Evolutionary conservation across 2,888 invertebrate genomes (phyloP).

Genomic region (Venustoraphidia nigricollis): DNA sequence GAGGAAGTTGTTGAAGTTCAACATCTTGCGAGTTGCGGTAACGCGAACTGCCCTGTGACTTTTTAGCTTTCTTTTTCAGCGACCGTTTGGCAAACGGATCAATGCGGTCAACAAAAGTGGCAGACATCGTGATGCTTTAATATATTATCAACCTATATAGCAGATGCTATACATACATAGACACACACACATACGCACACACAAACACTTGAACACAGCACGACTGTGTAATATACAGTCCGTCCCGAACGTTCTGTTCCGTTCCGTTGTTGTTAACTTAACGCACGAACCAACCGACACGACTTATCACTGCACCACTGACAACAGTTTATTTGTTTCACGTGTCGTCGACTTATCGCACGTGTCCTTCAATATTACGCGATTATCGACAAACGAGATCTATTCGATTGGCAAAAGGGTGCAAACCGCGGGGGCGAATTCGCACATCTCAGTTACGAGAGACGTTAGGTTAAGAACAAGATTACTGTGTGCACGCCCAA

Average conservation of each 20-base stretch:
- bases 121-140: constrained; percentile 45
- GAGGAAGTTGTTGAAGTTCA: constrained; percentile 89
- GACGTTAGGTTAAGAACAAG: constrained; percentile 5
- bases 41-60: constrained; percentile 96
- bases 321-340: too few relatives aligned
- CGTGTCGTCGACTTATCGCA: too few relatives aligned
- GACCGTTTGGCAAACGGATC: constrained; percentile 99
- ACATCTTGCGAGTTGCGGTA: constrained; percentile 97
- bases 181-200: constrained; percentile 24
- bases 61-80: constrained; percentile 94
- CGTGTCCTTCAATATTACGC: too few relatives aligned
- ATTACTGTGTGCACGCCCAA: constrained; percentile 26
- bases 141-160: constrained; percentile 22
- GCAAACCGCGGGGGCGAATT: neutral
- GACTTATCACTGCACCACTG: too few relatives aligned
- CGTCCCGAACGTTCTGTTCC: too few relatives aligned
- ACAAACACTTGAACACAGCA: neutral
- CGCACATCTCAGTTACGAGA: too few relatives aligned
- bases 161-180: constrained; percentile 25
- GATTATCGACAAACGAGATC: too few relatives aligned
- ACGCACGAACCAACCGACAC: too few relatives aligned
- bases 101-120: constrained; percentile 96
- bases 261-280: too few relatives aligned
- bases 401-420: too few relatives aligned
- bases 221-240: too few relatives aligned